Evolutionary conservation across 2,888 invertebrate species (phyloP).

Genomic region (Brenthis hecate): DNA sequence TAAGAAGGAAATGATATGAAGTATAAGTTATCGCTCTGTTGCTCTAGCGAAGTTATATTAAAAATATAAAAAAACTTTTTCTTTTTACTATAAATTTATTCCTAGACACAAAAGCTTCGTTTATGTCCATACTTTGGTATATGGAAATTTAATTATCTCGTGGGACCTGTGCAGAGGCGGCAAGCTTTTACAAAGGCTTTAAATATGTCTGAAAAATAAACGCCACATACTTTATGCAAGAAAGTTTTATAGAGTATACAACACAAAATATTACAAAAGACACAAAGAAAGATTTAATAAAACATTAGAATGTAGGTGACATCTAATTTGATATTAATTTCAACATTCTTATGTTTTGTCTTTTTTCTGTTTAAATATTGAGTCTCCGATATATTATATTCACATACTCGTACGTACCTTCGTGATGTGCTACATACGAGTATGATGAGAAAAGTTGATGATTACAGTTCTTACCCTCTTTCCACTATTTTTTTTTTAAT

Average conservation of each 20-base stretch:
- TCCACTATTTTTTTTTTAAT: no score
- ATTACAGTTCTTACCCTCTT: no score
- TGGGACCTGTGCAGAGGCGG: slow-evolving; percentile 30
- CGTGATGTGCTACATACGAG: no score
- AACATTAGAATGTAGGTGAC: neutral
- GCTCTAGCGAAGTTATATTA: neutral
- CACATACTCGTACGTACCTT: no score
- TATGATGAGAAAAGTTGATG: no score
- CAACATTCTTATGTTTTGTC: neutral
- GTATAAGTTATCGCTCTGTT: no score
- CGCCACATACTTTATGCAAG: slow-evolving; percentile 4
- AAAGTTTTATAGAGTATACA: slow-evolving; percentile 6
- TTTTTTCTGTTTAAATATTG: neutral
- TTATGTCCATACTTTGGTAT: slow-evolving; percentile 30
- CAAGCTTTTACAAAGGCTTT: slow-evolving; percentile 22
- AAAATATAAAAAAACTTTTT: neutral
- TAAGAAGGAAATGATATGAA: no score
- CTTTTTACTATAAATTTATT: slow-evolving; percentile 4
- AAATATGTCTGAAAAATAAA: slow-evolving; percentile 23
- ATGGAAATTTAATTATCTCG: slow-evolving; percentile 41
- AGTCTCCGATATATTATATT: no score
- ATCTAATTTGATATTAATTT: slow-evolving; percentile 3
- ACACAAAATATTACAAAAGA: neutral
- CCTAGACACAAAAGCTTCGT: slow-evolving; percentile 12
- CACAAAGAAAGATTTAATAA: slow-evolving; percentile 4